Conservation (phyloP, 2,888 invertebrate genomes). For the Scaptomyza caliginosa region DNA sequence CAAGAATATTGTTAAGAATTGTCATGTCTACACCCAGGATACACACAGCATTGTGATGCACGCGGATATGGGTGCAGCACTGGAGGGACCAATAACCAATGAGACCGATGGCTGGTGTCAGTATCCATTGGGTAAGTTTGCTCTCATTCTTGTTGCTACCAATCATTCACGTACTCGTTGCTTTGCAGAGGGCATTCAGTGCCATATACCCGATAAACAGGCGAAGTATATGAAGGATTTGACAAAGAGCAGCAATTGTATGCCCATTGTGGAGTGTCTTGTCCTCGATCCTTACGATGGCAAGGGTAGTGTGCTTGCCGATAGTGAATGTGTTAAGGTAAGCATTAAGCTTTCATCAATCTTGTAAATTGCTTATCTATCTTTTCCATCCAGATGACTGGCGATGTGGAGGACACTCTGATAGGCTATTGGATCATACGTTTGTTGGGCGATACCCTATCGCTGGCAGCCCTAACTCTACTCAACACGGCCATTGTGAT, state of each 20-base stretch:
- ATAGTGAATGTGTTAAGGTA: constrained; percentile 87
- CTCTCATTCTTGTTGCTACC: neutral
- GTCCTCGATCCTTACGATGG: constrained; percentile 89
- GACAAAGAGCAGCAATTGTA: constrained; percentile 84
- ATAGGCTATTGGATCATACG: constrained; percentile 89
- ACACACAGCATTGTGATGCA: constrained; percentile 85
- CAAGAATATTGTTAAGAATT: constrained; percentile 80
- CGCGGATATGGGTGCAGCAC: constrained; percentile 85
- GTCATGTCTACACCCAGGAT: constrained; percentile 87
- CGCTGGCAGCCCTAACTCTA: constrained; percentile 89
- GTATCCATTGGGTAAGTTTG: constrained; percentile 86
- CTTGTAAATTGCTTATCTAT: neutral
- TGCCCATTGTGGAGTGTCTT: constrained; percentile 89
- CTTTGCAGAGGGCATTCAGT: constrained; percentile 85
- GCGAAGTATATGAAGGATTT: constrained; percentile 83
- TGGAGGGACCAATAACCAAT: constrained; percentile 82
- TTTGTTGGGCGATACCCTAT: constrained; percentile 90
- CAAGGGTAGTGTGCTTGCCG: constrained; percentile 87
- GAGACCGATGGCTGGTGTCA: constrained; percentile 87
- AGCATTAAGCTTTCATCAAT: constrained; percentile 7
- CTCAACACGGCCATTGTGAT: constrained; percentile 91
- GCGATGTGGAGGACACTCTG: constrained; percentile 88
- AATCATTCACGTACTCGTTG: neutral
- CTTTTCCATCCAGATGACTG: constrained; percentile 82
- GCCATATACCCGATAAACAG: constrained; percentile 87